phyloP scores from a whole-genome alignment of 1,140 invertebrate genomes.

The Fopius arisanus region DNA sequence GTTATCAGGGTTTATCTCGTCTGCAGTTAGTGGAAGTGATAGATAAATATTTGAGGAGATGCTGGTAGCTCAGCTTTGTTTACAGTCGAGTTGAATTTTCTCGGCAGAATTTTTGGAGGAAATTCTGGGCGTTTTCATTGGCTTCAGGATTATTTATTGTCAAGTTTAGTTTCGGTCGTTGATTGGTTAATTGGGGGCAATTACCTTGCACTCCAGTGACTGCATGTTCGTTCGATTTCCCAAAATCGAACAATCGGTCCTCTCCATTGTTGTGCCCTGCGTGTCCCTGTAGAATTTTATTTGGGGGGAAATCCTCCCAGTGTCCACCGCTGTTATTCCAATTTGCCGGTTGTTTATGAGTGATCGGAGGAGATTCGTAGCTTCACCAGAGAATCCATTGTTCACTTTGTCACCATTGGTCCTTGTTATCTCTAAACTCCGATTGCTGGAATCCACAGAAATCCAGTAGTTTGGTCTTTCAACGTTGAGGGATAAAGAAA shows the following conservation, averaged over 20 bases:
- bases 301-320: slow-evolving; percentile 52
- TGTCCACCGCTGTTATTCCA: slow-evolving; percentile 70
- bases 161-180: too few relatives aligned
- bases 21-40: background rate
- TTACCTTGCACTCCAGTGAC: slow-evolving; percentile 58
- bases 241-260: slow-evolving; percentile 52
- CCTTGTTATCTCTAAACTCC: slow-evolving; percentile 60
- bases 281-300: slow-evolving; percentile 58
- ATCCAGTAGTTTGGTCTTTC: slow-evolving; percentile 3
- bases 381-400: slow-evolving; percentile 68
- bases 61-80: background rate
- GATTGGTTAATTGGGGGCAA: background rate
- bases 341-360: slow-evolving; percentile 78
- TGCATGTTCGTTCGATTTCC: slow-evolving; percentile 56
- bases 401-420: slow-evolving; percentile 61
- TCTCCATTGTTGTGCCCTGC: slow-evolving; percentile 54
- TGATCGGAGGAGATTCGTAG: slow-evolving; percentile 75
- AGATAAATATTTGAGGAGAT: slow-evolving; percentile 8
- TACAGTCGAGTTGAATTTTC: too few relatives aligned
- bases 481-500: too few relatives aligned
- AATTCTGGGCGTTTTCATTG: too few relatives aligned
- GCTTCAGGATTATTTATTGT: too few relatives aligned
- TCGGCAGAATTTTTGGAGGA: background rate
- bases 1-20: background rate
- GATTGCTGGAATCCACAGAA: slow-evolving; percentile 49